Evolutionary conservation across 2,888 invertebrate species (phyloP).

Genomic region (Clepsis dumicolana): DNA sequence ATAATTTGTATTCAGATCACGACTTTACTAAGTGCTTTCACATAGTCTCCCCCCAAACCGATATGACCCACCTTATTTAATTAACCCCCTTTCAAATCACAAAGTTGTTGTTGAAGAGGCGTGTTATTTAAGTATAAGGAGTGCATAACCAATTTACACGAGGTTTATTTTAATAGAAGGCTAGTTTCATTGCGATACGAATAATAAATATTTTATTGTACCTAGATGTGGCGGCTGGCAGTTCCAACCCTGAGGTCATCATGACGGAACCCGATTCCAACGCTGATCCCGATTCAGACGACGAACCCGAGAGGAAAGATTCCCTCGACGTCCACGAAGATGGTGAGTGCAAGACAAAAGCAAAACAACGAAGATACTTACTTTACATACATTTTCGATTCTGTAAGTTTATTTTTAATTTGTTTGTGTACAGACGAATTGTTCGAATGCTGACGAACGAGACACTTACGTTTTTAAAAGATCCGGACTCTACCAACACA

Average conservation of each 20-base stretch:
- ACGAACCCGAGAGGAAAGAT: conserved; percentile 78
- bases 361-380: not conserved
- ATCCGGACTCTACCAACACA: conserved; percentile 64
- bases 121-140: too few species aligned
- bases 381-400: not conserved
- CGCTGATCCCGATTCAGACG: conserved; percentile 76
- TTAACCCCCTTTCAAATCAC: not conserved
- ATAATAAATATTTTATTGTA: conserved; percentile 27
- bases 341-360: conserved; percentile 60
- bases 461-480: conserved; percentile 62
- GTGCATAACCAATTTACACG: too few species aligned
- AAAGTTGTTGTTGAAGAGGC: too few species aligned
- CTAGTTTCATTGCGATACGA: too few species aligned
- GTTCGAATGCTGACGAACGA: conserved; percentile 77
- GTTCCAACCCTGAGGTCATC: conserved; percentile 74
- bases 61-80: not conserved
- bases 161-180: too few species aligned
- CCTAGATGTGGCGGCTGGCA: conserved; percentile 59
- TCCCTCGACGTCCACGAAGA: conserved; percentile 82
- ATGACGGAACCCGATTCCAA: conserved; percentile 78
- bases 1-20: conserved; percentile 27
- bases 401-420: conserved; percentile 52
- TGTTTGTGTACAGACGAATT: conserved; percentile 79
- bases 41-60: not conserved
- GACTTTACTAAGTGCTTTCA: conserved; percentile 12